These are phyloP conservation scores for Anabacerthia variegaticeps DNA, from an alignment of 2,797 vertebrate genomes.

Conservation along the genomic window DNA sequence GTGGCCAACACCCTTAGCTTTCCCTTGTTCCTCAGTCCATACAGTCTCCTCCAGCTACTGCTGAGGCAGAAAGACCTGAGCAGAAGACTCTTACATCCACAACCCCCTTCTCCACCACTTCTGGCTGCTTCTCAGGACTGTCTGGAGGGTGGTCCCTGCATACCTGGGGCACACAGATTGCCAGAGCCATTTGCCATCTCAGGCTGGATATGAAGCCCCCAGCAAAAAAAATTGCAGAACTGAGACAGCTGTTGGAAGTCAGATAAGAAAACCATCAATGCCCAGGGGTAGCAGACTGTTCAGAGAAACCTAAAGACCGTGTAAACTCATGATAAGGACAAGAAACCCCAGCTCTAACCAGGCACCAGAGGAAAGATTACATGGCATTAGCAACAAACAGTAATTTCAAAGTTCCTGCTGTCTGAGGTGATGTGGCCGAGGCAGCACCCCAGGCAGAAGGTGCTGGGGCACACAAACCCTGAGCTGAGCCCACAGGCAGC, in stretches of 20 bases:
- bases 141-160: background rate
- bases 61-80: background rate
- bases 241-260: background rate
- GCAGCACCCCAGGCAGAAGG: background rate
- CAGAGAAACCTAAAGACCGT: background rate
- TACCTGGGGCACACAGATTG: accelerated
- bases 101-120: background rate
- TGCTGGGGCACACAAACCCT: background rate
- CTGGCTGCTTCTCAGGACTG: background rate
- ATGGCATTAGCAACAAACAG: background rate
- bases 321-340: background rate
- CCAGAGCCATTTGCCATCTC: background rate
- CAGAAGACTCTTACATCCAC: background rate
- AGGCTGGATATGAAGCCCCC: background rate
- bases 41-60: background rate
- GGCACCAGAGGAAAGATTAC: background rate
- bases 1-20: background rate
- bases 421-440: background rate
- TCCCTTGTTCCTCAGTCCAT: background rate
- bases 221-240: background rate
- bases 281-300: background rate
- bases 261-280: background rate
- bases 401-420: background rate
- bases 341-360: background rate
- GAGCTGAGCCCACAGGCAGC: background rate